Evolutionary conservation across 2,113 vertebrate genomes (phyloP).

Genomic region (Heptranchias perlo): DNA sequence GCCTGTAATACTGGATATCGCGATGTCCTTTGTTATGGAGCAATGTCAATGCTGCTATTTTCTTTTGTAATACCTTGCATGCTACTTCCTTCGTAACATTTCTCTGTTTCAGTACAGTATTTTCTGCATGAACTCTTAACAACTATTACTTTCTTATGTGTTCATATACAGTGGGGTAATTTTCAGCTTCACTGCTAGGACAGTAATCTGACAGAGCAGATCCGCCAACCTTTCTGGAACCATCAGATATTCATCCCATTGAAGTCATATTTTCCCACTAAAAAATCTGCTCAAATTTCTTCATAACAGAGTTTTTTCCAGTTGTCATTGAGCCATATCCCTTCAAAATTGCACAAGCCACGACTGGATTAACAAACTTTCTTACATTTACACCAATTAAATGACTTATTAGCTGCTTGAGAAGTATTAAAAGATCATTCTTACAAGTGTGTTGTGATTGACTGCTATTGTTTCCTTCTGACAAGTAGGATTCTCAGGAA

Average conservation of each 20-base stretch:
- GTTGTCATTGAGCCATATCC: background rate
- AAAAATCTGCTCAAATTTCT: background rate
- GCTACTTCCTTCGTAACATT: background rate
- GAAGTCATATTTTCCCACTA: background rate
- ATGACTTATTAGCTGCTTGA: background rate
- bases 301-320: background rate
- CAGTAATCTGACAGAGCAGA: background rate
- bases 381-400: background rate
- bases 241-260: background rate
- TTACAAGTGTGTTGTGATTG: conserved; percentile 11
- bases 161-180: background rate
- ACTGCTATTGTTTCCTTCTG: background rate
- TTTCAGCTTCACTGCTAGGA: background rate
- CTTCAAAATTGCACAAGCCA: background rate
- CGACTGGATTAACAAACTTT: background rate
- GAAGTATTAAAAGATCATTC: conserved; percentile 12
- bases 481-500: background rate
- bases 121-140: background rate
- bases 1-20: background rate
- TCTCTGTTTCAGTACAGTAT: background rate
- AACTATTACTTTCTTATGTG: background rate
- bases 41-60: background rate
- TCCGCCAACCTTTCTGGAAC: background rate
- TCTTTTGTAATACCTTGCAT: background rate
- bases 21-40: background rate